Evolutionary conservation across 2,113 vertebrate species (phyloP), one percentile per base, ranked within the genome.

Genomic region (Rhipidura dahli): DNA sequence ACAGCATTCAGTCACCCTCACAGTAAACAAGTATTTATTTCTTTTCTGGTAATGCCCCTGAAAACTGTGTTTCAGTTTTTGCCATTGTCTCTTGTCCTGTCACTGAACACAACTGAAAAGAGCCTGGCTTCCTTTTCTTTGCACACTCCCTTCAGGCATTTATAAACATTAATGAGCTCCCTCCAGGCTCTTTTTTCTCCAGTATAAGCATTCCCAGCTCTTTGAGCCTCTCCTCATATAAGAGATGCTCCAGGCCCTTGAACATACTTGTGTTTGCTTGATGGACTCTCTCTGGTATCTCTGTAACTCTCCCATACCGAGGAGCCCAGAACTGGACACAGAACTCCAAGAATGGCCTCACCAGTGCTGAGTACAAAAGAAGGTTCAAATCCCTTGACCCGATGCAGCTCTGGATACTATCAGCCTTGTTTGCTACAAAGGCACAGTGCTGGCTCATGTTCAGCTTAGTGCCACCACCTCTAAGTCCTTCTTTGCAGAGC

Each of bases 381-480:
- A 66, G 13, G 21, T 40, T 63, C 37, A 78, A 73, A 35, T 66
- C 16, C 22, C 22, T 37, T 64, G 61, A 33, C 37, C 15, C 57
- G 44, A 85, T 31, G 27, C 26, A 64, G 63, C 14, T 12, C 37
- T 54, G 31, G 23, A 60, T 23, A 49, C 8, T 11, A 75, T 27
- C 45, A 27, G 6, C 33, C 19, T 54, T 35, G 19, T 51, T 40
- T 40, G 42, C 42, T 33, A 63, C 28, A 61, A 72, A 66, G 59
- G 53, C 35, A 33, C 15, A 50, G 7, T 21, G 18, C 19, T 45
- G 53, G 15, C 33, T 83, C 35, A 40, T 0, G 0, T 27, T 50
- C 31, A 73, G 20, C 40, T 60, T 39, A 42, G 12, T 37, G 42
- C 15, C 42, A 61, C 13, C 24, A 61, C 15, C 13, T 15, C 44